Percentiles rank a stretch among this genome's conserved stretches.
phyloP scores from a whole-genome alignment of 2,113 vertebrate genomes.

The Pseudopipra pipra region DNA sequence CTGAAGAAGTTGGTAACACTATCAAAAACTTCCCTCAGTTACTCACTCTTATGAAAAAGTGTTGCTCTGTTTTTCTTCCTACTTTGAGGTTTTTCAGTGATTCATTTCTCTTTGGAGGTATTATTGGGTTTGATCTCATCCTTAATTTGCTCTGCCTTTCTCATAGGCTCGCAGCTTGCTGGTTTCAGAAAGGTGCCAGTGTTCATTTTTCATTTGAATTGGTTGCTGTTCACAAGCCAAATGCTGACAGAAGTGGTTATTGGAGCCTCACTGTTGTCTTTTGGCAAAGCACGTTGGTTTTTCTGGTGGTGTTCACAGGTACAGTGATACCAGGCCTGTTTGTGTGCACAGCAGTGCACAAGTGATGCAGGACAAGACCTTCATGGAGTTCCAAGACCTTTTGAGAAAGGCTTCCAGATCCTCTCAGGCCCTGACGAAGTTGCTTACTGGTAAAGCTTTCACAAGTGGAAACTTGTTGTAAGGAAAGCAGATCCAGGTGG shows the following conservation, averaged over 20 bases:
- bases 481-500: constrained; percentile 31
- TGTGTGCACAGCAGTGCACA: background rate
- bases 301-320: background rate
- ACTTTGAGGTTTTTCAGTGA: background rate
- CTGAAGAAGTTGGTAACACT: background rate
- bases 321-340: background rate
- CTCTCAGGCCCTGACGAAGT: background rate
- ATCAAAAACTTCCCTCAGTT: background rate
- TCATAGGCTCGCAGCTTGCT: background rate
- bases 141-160: constrained; percentile 10
- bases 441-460: background rate
- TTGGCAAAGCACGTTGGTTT: background rate
- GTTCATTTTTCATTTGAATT: background rate
- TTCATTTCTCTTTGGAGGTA: background rate
- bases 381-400: background rate
- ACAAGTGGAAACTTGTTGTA: constrained; percentile 49
- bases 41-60: background rate
- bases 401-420: background rate
- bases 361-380: background rate
- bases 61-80: background rate
- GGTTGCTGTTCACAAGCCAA: background rate
- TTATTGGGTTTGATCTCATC: constrained; percentile 26
- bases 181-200: background rate
- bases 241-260: background rate
- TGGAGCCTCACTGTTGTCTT: background rate